Evolutionary conservation across 2,113 vertebrate genomes (phyloP), one percentile per base, ranked within the genome.

Genomic region (Passer domesticus): DNA sequence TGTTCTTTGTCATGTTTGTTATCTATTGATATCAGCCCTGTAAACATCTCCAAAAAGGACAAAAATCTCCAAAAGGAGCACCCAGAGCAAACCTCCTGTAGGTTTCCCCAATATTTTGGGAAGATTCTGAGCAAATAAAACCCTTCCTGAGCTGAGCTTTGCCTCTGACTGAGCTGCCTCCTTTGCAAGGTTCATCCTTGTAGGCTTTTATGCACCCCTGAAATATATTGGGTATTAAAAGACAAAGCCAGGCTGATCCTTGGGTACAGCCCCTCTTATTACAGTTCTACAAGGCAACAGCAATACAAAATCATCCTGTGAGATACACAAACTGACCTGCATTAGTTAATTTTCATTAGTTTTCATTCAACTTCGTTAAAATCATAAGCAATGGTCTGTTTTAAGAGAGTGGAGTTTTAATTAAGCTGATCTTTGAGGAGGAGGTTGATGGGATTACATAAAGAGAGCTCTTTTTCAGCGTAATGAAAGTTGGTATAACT

Each of bases 361-460:
- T 90, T 63, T 33, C 72, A 43, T 77, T 43, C 44, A 78, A 21
- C 89, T 90, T 86, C 79, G 50, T 93, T 85, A 85, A 78, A 81
- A 52, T 52, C 75, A 70, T 81, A 74, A 88, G 78, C 9, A 25
- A 85, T 56, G 44, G 79, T 82, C 44, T 93, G 78, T 70, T 97
- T 94, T 62, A 88, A 78, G 82, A 92, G 69, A 86, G 82, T 15
- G 55, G 50, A 67, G 83, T 92, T 97, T 97, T 96, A 97, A 97
- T 96, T 96, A 97, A 93, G 90, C 69, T 44, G 69, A 66, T 83
- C 33, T 95, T 94, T 89, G 94, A 96, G 90, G 75, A 84, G 62
- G 81, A 91, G 43, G 58, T 70, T 92, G 96, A 95, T 77, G 86
- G 53, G 62, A 82, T 95, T 91, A 67, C 52, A 77, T 77, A 63